phyloP scores from a whole-genome alignment of 2,888 invertebrate species.

The Oxyteleia sp. region DNA sequence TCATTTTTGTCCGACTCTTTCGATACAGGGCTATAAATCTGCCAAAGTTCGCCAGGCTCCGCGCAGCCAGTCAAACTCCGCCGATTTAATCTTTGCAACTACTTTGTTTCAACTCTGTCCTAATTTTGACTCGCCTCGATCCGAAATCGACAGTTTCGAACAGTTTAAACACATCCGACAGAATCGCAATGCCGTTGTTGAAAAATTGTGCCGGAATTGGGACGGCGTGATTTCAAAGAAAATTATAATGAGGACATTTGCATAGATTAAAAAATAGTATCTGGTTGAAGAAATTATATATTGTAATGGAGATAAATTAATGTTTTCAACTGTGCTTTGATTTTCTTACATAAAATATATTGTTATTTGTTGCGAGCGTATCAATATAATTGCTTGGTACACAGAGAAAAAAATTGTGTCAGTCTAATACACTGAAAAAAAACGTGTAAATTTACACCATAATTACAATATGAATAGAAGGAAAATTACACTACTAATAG shows the following conservation, averaged over 20 bases:
- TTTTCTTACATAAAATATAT: no score
- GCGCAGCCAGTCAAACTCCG: conserved; percentile 36
- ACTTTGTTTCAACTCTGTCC: conserved; percentile 58
- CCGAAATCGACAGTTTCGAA: conserved; percentile 41
- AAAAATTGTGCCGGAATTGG: conserved; percentile 8
- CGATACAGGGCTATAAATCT: conserved; percentile 61
- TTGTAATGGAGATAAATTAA: no score
- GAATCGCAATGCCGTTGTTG: neutral
- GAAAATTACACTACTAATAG: no score
- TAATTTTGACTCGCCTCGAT: conserved; percentile 45
- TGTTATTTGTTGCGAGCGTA: no score
- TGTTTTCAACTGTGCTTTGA: no score
- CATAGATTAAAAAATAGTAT: no score
- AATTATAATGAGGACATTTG: neutral
- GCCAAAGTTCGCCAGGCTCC: conserved; percentile 33
- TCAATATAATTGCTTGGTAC: no score
- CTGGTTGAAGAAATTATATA: no score
- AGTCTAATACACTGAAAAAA: no score
- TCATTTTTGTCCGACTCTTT: conserved; percentile 54
- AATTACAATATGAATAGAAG: no score
- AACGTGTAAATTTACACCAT: no score
- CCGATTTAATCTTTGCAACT: conserved; percentile 64
- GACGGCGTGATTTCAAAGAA: neutral
- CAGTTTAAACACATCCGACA: conserved; percentile 38
- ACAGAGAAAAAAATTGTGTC: no score